A percentile compares a stretch with the other conserved stretches of the same genome.
Conservation (phyloP, 2,113 vertebrate species). For the Oncorhynchus tshawytscha region DNA sequence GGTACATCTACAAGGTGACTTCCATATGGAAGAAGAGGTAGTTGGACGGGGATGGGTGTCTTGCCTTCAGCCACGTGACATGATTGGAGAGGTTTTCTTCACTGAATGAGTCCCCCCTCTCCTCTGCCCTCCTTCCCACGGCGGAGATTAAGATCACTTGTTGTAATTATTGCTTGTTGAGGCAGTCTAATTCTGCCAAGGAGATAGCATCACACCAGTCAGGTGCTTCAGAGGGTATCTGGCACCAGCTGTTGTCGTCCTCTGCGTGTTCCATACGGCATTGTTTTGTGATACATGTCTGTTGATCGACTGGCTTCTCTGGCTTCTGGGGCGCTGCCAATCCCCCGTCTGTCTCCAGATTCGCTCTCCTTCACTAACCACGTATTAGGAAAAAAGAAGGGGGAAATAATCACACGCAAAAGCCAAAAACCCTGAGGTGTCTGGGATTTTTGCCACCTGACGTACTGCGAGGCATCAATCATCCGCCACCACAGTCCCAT, state of each 20-base stretch:
- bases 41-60: background rate
- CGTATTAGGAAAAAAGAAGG: background rate
- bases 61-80: conserved; percentile 11
- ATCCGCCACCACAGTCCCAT: conserved; percentile 14
- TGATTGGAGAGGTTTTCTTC: conserved; percentile 3
- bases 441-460: conserved; percentile 29
- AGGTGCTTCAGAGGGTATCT: conserved; percentile 42
- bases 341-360: background rate
- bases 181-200: conserved; percentile 54
- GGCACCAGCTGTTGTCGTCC: conserved; percentile 49
- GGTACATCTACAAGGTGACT: conserved; percentile 56
- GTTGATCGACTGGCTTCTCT: conserved; percentile 32
- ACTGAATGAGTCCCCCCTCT: background rate
- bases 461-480: conserved; percentile 44
- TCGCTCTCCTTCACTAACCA: conserved; percentile 4
- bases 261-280: conserved; percentile 50
- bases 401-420: background rate
- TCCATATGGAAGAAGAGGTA: background rate
- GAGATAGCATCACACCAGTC: conserved; percentile 54
- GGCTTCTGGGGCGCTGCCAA: background rate
- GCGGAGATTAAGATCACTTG: conserved; percentile 59
- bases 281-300: conserved; percentile 38
- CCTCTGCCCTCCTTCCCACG: conserved; percentile 9
- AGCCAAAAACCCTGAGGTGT: conserved; percentile 12
- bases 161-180: conserved; percentile 63